Percentiles rank a stretch among this genome's conserved stretches.
These are phyloP conservation scores for Cheiracanthium punctorium DNA, from an alignment of 2,888 invertebrate species.

Conservation along the genomic window DNA sequence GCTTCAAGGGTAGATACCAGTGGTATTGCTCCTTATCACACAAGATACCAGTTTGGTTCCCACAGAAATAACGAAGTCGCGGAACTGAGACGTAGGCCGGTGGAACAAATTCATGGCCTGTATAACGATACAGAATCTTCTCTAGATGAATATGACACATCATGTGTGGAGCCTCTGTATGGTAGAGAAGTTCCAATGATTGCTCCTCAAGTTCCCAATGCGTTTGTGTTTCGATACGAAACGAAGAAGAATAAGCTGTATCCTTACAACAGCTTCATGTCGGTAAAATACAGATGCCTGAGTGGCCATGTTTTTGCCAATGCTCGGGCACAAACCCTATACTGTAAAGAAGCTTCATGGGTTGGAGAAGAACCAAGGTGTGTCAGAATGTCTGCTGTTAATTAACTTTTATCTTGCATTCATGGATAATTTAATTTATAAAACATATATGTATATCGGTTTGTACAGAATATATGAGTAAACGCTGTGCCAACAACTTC, in stretches of 20 bases:
- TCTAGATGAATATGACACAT: conserved; percentile 29
- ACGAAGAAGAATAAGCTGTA: conserved; percentile 50
- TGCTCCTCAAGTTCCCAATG: conserved; percentile 44
- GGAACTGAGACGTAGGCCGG: conserved; percentile 45
- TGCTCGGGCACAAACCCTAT: conserved; percentile 25
- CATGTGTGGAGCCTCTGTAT: conserved; percentile 46
- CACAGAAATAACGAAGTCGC: conserved; percentile 19
- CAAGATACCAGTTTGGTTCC: conserved; percentile 2
- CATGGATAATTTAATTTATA: not conserved
- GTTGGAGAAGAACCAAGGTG: conserved; percentile 52
- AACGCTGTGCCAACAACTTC: not conserved
- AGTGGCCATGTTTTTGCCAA: conserved; percentile 25
- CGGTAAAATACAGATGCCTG: conserved; percentile 56
- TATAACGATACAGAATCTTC: not conserved
- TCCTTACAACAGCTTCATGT: conserved; percentile 52
- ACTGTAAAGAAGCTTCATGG: conserved; percentile 53
- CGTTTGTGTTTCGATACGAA: conserved; percentile 60
- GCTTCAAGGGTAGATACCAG: conserved; percentile 56
- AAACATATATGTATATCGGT: not conserved
- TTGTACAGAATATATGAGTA: not conserved
- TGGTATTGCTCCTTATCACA: conserved; percentile 35
- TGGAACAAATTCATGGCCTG: conserved; percentile 23
- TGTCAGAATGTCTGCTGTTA: not conserved
- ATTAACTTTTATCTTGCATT: not conserved
- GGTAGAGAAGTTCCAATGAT: conserved; percentile 51